Evolutionary conservation across 1,140 invertebrate genomes (phyloP).

Genomic region (Telenomus remus): DNA sequence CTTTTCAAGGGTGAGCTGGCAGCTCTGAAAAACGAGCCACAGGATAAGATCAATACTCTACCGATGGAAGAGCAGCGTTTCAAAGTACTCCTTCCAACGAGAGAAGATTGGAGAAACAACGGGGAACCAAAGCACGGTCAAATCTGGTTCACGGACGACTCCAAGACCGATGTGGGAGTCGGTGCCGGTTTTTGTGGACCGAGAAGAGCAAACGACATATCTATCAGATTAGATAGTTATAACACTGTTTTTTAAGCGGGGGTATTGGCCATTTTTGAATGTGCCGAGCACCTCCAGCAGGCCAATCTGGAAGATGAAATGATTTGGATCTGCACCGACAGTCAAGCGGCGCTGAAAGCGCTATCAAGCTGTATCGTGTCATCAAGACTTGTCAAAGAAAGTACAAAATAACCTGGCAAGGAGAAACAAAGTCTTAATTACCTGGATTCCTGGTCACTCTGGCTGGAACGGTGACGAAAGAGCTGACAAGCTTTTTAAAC

Average conservation of each 20-base stretch:
- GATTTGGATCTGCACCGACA: neutral
- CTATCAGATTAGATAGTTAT: neutral
- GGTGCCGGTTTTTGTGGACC: constrained; percentile 5
- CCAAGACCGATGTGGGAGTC: neutral
- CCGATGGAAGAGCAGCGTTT: neutral
- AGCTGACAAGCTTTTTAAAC: neutral
- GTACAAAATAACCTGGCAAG: neutral
- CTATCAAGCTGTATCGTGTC: neutral
- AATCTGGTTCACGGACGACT: constrained; percentile 16
- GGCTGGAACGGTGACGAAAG: neutral
- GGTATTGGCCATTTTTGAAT: neutral
- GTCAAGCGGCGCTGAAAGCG: neutral
- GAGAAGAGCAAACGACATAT: neutral
- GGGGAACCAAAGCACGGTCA: neutral
- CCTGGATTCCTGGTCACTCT: constrained; percentile 2
- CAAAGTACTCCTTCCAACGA: neutral
- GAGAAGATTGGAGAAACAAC: neutral
- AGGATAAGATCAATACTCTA: neutral
- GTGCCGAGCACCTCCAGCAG: neutral
- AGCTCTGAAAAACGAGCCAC: neutral
- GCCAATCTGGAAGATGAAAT: neutral
- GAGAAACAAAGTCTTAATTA: neutral
- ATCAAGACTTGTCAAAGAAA: neutral
- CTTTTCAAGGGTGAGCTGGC: neutral
- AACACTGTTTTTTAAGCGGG: neutral